These are phyloP conservation scores for Cordilura impudica DNA, from an alignment of 2,888 invertebrate species.

Conservation along the genomic window DNA sequence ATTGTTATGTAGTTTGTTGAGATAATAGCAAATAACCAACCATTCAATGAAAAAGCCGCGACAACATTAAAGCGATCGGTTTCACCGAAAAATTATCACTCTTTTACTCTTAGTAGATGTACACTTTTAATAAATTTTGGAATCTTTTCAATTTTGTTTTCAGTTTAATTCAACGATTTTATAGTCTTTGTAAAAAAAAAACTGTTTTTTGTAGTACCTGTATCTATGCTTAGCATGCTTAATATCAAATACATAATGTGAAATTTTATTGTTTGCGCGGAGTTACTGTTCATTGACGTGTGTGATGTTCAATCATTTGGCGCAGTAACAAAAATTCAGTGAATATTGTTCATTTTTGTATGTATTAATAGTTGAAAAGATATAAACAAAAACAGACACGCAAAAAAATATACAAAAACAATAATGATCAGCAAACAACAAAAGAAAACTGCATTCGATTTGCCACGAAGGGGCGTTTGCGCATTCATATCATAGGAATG, in stretches of 20 bases:
- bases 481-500: conserved; percentile 65
- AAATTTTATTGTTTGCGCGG: background rate
- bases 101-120: too few species aligned
- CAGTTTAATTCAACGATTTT: too few species aligned
- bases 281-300: conserved; percentile 11
- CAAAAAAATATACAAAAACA: background rate
- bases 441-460: conserved; percentile 22
- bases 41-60: too few species aligned
- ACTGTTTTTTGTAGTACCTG: too few species aligned
- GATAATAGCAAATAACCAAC: too few species aligned
- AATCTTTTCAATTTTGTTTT: too few species aligned
- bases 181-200: too few species aligned
- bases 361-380: background rate
- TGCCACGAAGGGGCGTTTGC: conserved; percentile 61
- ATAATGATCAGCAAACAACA: conserved; percentile 8
- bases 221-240: background rate
- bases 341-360: background rate
- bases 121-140: too few species aligned
- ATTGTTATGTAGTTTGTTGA: too few species aligned
- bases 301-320: background rate
- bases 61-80: too few species aligned
- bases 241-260: background rate
- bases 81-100: too few species aligned
- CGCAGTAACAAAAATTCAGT: background rate
- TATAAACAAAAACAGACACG: background rate